Evolutionary conservation across 1,140 invertebrate genomes (phyloP), one percentile per base, ranked within the genome.

Genomic region (Melanaphis sacchari): DNA sequence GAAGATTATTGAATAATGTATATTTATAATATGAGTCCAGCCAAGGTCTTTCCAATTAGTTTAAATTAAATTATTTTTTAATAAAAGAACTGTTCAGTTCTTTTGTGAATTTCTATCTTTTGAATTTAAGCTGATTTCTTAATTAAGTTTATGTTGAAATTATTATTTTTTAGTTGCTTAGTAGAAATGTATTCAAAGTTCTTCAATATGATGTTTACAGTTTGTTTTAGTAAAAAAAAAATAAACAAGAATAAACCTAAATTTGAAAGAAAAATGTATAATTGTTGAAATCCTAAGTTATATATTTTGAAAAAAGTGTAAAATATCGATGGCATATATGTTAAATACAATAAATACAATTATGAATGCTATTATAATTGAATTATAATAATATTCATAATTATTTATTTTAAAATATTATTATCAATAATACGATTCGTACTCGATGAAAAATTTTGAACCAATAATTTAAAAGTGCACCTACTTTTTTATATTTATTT

Each of bases 11-110:
- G 52, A 52, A 11, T 26, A 38, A 36, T 43, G 31, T 89, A 49
- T 36, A 87, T 46, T 15, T 40, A 43, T 18, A 46, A 24, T 26
- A 88, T 84, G 82, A 49, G 49, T 49, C 15, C 31, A 49, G 49
- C 31, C 36, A 36, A 40, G 15, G 9, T 59, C 26, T 92, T 31
- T 92, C 38, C n/a, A 46, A 92, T 92, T 84, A 92, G 66, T 22
- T 52, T 52, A 84, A 84, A 84, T 46, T 54, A 40, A 52, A 92
- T 92, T 40, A 38, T 9, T 84, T 91, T 43, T 82, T 82, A 54
- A 40, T 21, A 41, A 59, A 90, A 54, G 41, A 59, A 54, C 49
- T 24, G 36, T 59, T 59, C 31, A n/a, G n/a, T n/a, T 59, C 9
- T 59, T 90, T 59, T 90, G 5, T 41, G 36, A 26, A 90, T 90